Conservation (phyloP, 2,888 invertebrate species). For the Linnaemya tessellans region DNA sequence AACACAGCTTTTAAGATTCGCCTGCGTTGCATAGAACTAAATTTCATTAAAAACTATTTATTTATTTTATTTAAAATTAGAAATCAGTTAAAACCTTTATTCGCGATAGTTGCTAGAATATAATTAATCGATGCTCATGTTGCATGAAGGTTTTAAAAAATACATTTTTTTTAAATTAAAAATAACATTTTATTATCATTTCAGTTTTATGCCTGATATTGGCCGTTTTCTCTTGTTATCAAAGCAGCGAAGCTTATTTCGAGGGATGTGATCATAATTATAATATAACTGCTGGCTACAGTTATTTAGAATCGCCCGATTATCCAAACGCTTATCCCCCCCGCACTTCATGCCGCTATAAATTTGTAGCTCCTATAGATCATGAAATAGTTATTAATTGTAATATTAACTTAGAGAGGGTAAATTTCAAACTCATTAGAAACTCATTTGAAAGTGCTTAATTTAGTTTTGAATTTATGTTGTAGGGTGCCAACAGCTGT, state of each 20-base stretch:
- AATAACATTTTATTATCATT: background rate
- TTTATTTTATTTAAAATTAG: too few relatives aligned
- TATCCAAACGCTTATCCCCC: constrained; percentile 78
- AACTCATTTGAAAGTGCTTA: background rate
- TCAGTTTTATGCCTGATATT: constrained; percentile 28
- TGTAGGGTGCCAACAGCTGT: constrained; percentile 74
- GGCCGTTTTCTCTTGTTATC: background rate
- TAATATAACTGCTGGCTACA: constrained; percentile 71
- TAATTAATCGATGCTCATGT: too few relatives aligned
- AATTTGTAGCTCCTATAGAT: constrained; percentile 78
- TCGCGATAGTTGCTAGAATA: too few relatives aligned
- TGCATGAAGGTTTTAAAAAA: too few relatives aligned
- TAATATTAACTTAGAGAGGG: constrained; percentile 76
- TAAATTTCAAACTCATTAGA: constrained; percentile 63
- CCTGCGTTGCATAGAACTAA: too few relatives aligned
- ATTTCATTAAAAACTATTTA: too few relatives aligned
- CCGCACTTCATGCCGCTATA: constrained; percentile 80
- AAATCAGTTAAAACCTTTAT: too few relatives aligned
- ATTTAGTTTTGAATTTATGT: background rate
- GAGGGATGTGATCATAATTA: constrained; percentile 78
- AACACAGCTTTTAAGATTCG: too few relatives aligned
- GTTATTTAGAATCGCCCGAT: constrained; percentile 79
- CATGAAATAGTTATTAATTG: constrained; percentile 77
- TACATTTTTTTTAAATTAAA: too few relatives aligned
- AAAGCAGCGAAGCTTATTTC: constrained; percentile 62